Percentiles rank a stretch among this genome's conserved stretches.
Conservation (phyloP, 2,113 vertebrate species). For the Chlamydotis undulata region DNA sequence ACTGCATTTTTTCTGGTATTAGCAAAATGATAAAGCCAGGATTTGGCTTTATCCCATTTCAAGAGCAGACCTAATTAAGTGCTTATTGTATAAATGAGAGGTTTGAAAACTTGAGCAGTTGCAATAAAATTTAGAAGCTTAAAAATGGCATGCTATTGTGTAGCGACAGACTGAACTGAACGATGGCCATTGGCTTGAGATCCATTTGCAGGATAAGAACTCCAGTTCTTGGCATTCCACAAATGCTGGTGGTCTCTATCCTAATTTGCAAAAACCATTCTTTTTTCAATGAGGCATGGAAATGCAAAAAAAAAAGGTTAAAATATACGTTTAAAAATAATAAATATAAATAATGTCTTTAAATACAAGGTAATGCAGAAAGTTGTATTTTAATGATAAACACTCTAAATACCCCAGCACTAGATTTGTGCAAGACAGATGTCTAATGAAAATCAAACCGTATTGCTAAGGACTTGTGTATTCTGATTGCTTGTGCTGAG, state of each 20-base stretch:
- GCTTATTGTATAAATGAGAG: background rate
- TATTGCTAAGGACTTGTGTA: background rate
- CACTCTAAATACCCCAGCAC: background rate
- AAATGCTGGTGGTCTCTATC: background rate
- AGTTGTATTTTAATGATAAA: background rate
- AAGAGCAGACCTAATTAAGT: constrained; percentile 15
- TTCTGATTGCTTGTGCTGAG: background rate
- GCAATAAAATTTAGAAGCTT: constrained; percentile 10
- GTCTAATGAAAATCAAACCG: background rate
- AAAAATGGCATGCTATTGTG: background rate
- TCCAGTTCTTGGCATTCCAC: background rate
- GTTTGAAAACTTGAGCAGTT: background rate
- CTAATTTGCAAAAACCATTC: fast-evolving
- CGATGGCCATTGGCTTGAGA: background rate
- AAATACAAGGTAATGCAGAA: background rate
- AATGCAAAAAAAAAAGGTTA: background rate
- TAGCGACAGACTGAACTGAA: background rate
- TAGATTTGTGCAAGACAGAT: background rate
- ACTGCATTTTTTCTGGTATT: background rate
- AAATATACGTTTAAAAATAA: background rate
- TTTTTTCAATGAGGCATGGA: background rate
- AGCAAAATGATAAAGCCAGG: background rate
- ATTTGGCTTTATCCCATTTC: background rate
- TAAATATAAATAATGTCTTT: background rate
- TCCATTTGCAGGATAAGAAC: background rate